Percentiles rank a stretch among this genome's conserved stretches.
These are phyloP conservation scores for Aphis craccivora DNA, from an alignment of 1,140 invertebrate genomes.

Conservation along the genomic window DNA sequence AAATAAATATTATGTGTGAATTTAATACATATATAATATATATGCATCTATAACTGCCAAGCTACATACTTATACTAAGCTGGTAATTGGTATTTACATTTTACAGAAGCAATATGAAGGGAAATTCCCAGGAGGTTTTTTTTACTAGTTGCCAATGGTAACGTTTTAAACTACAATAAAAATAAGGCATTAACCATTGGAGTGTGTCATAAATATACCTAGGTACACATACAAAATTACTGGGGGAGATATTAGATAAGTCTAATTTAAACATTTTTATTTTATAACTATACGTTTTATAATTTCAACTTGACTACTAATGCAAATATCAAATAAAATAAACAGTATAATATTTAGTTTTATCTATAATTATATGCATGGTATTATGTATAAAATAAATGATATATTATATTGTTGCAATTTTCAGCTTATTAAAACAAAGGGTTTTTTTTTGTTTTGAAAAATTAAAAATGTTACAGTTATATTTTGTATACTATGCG, in stretches of 20 bases:
- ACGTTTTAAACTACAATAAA: slow-evolving; percentile 46
- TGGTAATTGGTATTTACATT: neutral
- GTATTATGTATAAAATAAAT: neutral
- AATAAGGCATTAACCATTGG: slow-evolving; percentile 30
- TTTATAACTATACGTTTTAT: slow-evolving; percentile 37
- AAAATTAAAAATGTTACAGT: neutral
- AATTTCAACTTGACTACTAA: slow-evolving; percentile 27
- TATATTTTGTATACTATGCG: neutral
- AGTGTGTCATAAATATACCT: slow-evolving; percentile 49
- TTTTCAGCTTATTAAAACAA: neutral
- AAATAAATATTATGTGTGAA: neutral
- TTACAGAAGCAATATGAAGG: neutral
- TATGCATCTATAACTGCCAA: neutral
- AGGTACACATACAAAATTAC: neutral
- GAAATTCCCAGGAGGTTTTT: neutral
- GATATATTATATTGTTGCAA: neutral
- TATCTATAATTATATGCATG: slow-evolving; percentile 5
- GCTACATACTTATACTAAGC: neutral
- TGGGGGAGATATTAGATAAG: slow-evolving; percentile 47
- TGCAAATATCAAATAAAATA: slow-evolving; percentile 23
- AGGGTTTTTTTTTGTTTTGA: neutral
- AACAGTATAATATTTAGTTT: slow-evolving; percentile 21
- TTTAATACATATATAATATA: neutral
- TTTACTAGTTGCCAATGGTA: slow-evolving; percentile 47
- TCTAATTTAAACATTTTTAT: slow-evolving; percentile 45